Percentiles rank a stretch among this genome's conserved stretches.
phyloP scores from a whole-genome alignment of 2,113 vertebrate species.

The Pampusana beccarii region DNA sequence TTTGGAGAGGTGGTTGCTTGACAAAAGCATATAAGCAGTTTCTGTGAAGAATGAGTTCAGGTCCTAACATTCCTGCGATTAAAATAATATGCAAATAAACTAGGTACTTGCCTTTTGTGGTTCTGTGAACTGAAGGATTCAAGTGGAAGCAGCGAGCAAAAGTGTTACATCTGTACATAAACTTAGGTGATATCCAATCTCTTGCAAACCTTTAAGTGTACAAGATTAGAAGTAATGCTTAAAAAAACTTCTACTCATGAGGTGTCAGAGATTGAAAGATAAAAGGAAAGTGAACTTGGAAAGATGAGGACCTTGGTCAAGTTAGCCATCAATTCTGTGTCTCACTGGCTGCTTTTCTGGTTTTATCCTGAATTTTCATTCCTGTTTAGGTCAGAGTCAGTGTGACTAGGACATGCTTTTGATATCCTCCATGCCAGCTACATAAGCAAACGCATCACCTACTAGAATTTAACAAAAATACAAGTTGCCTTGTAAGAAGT shows the following conservation, averaged over 20 bases:
- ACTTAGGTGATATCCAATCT: not conserved
- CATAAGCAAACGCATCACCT: not conserved
- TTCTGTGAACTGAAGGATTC: not conserved
- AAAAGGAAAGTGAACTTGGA: not conserved
- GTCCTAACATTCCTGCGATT: not conserved
- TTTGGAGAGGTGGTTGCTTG: not conserved
- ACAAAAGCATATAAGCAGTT: not conserved
- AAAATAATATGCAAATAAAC: not conserved
- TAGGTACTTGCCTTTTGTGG: not conserved
- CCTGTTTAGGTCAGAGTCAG: not conserved
- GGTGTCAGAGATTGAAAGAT: not conserved
- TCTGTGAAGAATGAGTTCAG: not conserved
- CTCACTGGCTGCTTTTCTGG: not conserved
- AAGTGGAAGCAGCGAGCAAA: not conserved
- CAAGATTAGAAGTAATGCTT: not conserved
- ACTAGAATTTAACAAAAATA: not conserved
- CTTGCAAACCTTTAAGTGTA: not conserved
- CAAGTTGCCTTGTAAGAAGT: not conserved
- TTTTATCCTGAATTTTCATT: not conserved
- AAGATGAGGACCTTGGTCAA: not conserved
- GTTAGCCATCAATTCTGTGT: not conserved
- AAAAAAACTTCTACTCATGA: not conserved
- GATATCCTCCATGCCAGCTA: not conserved
- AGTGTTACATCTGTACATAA: not conserved
- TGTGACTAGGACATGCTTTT: not conserved